Conservation (phyloP, 2,113 vertebrate species). For the Xenopus borealis region DNA sequence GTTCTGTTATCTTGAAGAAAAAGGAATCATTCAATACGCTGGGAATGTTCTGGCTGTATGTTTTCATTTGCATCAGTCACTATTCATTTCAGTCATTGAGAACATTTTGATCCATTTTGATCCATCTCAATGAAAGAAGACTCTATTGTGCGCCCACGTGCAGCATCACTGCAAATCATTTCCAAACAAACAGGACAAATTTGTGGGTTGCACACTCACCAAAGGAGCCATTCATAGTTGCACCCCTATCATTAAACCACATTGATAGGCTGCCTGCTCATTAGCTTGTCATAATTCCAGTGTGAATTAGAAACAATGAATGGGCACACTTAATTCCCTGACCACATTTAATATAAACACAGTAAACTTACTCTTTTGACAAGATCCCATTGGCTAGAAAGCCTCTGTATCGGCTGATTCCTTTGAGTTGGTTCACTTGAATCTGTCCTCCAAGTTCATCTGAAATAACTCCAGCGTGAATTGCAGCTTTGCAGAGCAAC, state of each 20-base stretch:
- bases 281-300: constrained; percentile 27
- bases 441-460: constrained; percentile 78
- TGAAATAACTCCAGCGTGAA: constrained; percentile 76
- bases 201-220: not conserved
- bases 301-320: too few species aligned
- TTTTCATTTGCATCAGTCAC: not conserved
- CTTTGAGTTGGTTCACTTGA: constrained; percentile 68
- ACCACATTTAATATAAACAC: too few species aligned
- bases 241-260: not conserved
- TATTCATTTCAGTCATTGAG: not conserved
- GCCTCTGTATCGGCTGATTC: constrained; percentile 71
- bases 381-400: constrained; percentile 71
- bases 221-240: accelerated
- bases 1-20: too few species aligned
- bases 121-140: constrained; percentile 17
- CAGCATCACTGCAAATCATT: not conserved
- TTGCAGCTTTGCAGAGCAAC: constrained; percentile 78
- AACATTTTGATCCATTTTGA: too few species aligned
- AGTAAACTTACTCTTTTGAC: constrained; percentile 73
- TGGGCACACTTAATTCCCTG: too few species aligned
- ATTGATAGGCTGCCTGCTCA: constrained; percentile 46
- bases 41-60: too few species aligned
- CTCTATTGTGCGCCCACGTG: not conserved
- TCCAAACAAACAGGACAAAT: not conserved
- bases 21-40: too few species aligned